Percentiles rank a stretch among this genome's conserved stretches.
These are phyloP conservation scores for Seira ritae DNA, from an alignment of 2,888 invertebrate genomes.

Conservation along the genomic window DNA sequence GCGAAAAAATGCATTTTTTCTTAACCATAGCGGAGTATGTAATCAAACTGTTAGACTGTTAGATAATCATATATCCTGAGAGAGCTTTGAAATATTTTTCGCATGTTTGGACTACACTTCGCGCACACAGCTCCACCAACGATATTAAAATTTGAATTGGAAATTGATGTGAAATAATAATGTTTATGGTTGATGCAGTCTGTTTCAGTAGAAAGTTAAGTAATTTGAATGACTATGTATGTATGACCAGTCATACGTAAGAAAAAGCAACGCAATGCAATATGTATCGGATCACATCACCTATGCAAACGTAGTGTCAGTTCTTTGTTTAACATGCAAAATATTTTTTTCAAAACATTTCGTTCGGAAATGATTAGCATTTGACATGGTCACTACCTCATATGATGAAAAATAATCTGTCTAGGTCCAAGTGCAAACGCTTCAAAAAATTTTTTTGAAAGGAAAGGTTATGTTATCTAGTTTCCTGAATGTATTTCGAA, in stretches of 20 bases:
- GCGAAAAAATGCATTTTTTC: too few relatives aligned
- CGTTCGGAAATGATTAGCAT: too few relatives aligned
- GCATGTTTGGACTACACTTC: background rate
- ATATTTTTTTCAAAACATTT: constrained; percentile 39
- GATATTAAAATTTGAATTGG: constrained; percentile 40
- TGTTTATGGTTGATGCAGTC: background rate
- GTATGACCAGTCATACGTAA: background rate
- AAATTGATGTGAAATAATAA: constrained; percentile 26
- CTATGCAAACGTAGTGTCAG: constrained; percentile 22
- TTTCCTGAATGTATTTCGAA: background rate
- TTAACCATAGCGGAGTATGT: background rate
- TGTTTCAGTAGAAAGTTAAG: constrained; percentile 50
- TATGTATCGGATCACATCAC: constrained; percentile 5
- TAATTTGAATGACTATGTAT: background rate
- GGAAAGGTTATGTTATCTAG: background rate
- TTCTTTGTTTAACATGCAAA: constrained; percentile 12
- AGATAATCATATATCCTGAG: constrained; percentile 6
- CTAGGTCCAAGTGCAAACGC: background rate
- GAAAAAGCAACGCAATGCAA: constrained; percentile 14
- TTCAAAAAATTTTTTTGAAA: background rate
- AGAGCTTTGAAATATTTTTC: too few relatives aligned
- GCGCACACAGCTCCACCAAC: background rate
- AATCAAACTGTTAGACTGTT: constrained; percentile 38
- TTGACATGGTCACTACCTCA: constrained; percentile 36
- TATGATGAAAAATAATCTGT: background rate